Evolutionary conservation across 2,797 vertebrate species (phyloP).

Genomic region (Heteromormyrus szaboi): DNA sequence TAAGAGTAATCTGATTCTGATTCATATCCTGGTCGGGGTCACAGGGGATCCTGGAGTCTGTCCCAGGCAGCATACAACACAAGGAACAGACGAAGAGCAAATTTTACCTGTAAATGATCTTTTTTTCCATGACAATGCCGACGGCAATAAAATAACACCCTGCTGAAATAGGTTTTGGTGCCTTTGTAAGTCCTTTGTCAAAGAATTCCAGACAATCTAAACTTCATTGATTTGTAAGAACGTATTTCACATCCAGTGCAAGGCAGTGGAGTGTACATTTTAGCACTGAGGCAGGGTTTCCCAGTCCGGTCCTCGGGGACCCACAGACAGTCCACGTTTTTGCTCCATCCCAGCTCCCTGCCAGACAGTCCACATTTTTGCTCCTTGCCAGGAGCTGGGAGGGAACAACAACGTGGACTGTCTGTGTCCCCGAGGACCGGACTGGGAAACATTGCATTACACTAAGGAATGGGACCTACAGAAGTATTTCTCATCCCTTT

Average conservation of each 20-base stretch:
- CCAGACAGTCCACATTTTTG: background rate
- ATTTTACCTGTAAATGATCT: background rate
- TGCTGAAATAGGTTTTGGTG: background rate
- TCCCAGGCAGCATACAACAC: background rate
- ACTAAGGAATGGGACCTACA: background rate
- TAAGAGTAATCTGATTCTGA: background rate
- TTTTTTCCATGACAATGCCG: background rate
- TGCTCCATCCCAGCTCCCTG: background rate
- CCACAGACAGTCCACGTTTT: background rate
- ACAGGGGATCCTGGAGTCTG: background rate
- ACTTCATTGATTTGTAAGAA: background rate
- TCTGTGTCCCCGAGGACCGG: background rate
- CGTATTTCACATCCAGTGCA: background rate
- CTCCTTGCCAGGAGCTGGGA: background rate
- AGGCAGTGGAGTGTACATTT: background rate
- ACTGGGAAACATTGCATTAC: background rate
- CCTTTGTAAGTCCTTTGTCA: background rate
- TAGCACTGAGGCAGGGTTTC: background rate
- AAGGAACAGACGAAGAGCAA: background rate
- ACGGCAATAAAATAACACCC: background rate
- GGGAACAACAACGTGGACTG: background rate
- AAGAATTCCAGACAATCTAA: background rate
- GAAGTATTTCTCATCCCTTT: background rate
- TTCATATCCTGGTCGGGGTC: background rate
- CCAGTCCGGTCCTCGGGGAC: background rate